Percentiles rank a stretch among this genome's conserved stretches.
Evolutionary conservation across 37 sponge, comb jelly and placozoan genomes (phyloP).

Genomic region (Tethya wilhelma): DNA sequence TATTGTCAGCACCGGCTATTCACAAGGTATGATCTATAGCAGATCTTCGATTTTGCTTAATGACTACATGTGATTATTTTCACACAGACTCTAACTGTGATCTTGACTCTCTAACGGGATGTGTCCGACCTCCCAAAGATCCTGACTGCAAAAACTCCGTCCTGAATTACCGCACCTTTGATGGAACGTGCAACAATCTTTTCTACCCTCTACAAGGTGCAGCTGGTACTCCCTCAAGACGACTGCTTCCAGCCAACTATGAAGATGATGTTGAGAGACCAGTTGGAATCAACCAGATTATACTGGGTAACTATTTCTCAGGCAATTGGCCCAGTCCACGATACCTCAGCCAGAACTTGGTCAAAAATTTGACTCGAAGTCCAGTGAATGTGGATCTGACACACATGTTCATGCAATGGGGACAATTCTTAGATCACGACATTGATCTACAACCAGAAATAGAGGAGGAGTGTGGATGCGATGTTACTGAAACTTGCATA

Average conservation of each 20-base stretch:
- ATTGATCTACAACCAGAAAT: slow-evolving; percentile 36
- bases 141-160: background rate
- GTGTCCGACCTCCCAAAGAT: no score
- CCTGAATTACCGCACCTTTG: slow-evolving; percentile 44
- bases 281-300: slow-evolving; percentile 67
- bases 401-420: slow-evolving; percentile 93
- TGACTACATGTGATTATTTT: no score
- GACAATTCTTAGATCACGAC: slow-evolving; percentile 97
- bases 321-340: slow-evolving; percentile 26
- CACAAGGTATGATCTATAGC: no score
- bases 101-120: no score
- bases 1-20: no score
- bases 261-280: slow-evolving; percentile 74
- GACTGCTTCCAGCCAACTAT: slow-evolving; percentile 72
- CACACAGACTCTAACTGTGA: no score
- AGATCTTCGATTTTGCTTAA: no score
- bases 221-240: slow-evolving; percentile 52
- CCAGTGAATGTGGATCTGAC: slow-evolving; percentile 56
- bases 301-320: background rate
- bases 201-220: slow-evolving; percentile 73
- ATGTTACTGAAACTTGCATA: slow-evolving; percentile 32
- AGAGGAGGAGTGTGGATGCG: slow-evolving; percentile 6
- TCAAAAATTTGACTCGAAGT: slow-evolving; percentile 43
- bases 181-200: slow-evolving; percentile 94
- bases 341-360: slow-evolving; percentile 80